Evolutionary conservation across 2,888 invertebrate genomes (phyloP), one percentile per base, ranked within the genome.

Genomic region (Mylabris sibirica): DNA sequence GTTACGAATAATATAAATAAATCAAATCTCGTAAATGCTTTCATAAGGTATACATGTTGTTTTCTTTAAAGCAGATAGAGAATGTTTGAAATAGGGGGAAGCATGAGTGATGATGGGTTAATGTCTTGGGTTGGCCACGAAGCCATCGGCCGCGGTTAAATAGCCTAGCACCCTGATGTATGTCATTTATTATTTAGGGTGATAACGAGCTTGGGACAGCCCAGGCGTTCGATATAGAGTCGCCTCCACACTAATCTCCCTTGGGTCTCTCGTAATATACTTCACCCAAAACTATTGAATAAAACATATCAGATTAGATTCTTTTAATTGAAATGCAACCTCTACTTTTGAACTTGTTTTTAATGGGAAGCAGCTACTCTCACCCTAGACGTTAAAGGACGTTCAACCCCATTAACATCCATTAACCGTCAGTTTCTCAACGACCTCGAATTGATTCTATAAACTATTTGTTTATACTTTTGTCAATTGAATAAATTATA

Each of bases 141-240:
- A 71, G 66, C 71, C 65, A 64, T 30, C 67, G 70, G 24, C 34
- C 57, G 68, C 60, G 67, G 62, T 63, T 60, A 60, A 63, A 66
- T 64, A 64, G 69, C 66, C 68, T 44, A 41, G 44, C 69, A 49
- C 66, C 69, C 69, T 64, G 68, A 70, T 68, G 67, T 70, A 60
- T 65, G 77, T 77, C 77, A 78, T 79, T 79, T 78, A 79, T 79
- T 79, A 79, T 79, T 79, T 79, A 79, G 79, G 75, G 76, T 79
- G 82, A 82, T 83, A 83, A 83, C 81, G 80, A 80, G 79, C 77
- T 73, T 22, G 75, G 73, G 74, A 75, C 78, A 79, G 77, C 79
- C 80, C 75, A 72, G 76, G 72, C 77, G 76, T 79, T 79, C 76
- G 77, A 78, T 76, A 77, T 76, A 77, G 53, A 53, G 67, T 72